A percentile compares a stretch with the other conserved stretches of the same genome.
These are phyloP conservation scores for Sabellastarte sp. DNA, from an alignment of 2,888 invertebrate species.

Conservation along the genomic window DNA sequence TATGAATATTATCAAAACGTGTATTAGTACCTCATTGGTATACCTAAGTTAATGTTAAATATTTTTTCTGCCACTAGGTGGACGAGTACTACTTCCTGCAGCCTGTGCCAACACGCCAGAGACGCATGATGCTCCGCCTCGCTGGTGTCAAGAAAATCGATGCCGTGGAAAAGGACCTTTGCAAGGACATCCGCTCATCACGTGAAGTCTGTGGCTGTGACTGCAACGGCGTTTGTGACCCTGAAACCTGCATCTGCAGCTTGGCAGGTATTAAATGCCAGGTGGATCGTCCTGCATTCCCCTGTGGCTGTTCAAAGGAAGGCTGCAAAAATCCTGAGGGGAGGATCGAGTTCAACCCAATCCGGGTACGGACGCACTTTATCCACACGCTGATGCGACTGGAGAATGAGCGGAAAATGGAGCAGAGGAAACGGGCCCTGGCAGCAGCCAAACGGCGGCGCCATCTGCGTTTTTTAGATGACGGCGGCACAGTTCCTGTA, in stretches of 20 bases:
- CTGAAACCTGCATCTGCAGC: conserved; percentile 92
- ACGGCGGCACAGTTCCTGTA: neutral
- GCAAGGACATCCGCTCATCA: conserved; percentile 85
- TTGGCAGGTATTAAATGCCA: conserved; percentile 95
- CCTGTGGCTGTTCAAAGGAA: conserved; percentile 93
- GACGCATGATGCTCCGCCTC: conserved; percentile 78
- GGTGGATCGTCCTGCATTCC: conserved; percentile 93
- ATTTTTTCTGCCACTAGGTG: no score
- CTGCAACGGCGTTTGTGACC: conserved; percentile 73
- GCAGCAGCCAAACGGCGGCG: neutral
- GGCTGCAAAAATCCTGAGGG: conserved; percentile 91
- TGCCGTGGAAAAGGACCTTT: conserved; percentile 88
- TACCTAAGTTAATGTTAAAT: no score
- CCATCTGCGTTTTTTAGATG: conserved; percentile 4
- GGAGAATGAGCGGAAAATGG: conserved; percentile 46
- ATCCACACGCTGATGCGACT: conserved; percentile 91
- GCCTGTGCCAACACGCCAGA: conserved; percentile 88
- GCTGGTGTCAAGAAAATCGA: conserved; percentile 94
- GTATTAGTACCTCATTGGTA: no score
- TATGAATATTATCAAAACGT: no score
- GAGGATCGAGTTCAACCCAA: conserved; percentile 93
- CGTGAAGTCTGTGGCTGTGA: conserved; percentile 68
- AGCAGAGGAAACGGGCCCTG: conserved; percentile 8
- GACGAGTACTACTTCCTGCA: conserved; percentile 62
- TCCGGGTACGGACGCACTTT: conserved; percentile 92